Percentiles rank a stretch among this genome's conserved stretches.
Evolutionary conservation across 2,888 invertebrate species (phyloP).

Genomic region (Abscondita cerata): DNA sequence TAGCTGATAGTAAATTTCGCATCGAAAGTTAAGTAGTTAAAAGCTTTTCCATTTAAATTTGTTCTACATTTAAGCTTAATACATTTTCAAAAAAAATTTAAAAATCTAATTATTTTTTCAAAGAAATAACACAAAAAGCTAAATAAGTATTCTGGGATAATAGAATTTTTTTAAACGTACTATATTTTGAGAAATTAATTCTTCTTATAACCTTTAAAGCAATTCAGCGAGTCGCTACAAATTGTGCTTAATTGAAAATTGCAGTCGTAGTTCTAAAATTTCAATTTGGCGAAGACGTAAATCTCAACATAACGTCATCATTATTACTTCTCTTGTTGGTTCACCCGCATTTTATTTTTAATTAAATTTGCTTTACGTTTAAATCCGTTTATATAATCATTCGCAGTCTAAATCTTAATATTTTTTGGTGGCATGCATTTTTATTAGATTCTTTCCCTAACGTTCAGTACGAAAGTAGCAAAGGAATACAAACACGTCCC

Average conservation of each 20-base stretch:
- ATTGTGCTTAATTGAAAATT: conserved; percentile 33
- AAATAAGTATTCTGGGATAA: conserved; percentile 27
- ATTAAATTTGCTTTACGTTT: conserved; percentile 29
- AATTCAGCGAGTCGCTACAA: conserved; percentile 29
- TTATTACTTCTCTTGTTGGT: conserved; percentile 29
- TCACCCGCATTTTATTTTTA: conserved; percentile 32
- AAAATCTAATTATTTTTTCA: conserved; percentile 25
- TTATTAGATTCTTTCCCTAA: conserved; percentile 16
- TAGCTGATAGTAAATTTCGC: conserved; percentile 11
- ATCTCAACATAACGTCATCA: conserved; percentile 34
- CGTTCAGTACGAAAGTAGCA: conserved; percentile 1
- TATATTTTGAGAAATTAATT: conserved; percentile 29
- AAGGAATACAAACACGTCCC: conserved; percentile 16
- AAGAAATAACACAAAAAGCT: conserved; percentile 25
- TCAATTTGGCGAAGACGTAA: conserved; percentile 33
- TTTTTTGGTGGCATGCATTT: conserved; percentile 12
- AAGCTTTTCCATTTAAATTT: conserved; percentile 16
- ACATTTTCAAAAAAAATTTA: too few relatives aligned
- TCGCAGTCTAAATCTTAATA: conserved; percentile 19
- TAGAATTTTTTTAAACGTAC: conserved; percentile 31
- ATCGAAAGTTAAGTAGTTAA: conserved; percentile 7
- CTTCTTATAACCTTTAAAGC: conserved; percentile 32
- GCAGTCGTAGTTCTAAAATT: conserved; percentile 32
- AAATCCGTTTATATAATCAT: conserved; percentile 27
- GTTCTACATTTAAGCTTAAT: background rate